Conservation (phyloP, 2,797 vertebrate species). For the Rachycentron canadum region DNA sequence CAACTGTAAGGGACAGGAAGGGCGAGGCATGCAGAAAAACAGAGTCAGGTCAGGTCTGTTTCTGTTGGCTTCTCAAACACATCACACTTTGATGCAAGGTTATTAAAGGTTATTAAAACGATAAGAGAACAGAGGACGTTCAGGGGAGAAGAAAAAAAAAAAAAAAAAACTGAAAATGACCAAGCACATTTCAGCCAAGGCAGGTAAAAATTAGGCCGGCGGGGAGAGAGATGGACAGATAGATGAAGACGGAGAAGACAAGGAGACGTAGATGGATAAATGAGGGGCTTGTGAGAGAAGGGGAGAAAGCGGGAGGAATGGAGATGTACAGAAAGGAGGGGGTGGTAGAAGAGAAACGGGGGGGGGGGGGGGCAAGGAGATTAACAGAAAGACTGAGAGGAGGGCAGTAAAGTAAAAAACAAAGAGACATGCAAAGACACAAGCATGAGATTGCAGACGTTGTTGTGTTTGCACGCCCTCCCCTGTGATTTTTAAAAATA, state of each 20-base stretch:
- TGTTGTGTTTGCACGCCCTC: constrained; percentile 30
- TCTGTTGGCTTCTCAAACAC: constrained; percentile 8
- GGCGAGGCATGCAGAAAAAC: constrained; percentile 6
- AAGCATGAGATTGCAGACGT: constrained; percentile 28
- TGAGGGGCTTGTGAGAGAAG: constrained; percentile 16
- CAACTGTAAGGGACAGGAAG: not conserved
- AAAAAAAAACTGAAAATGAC: constrained; percentile 31
- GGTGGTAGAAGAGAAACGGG: not conserved
- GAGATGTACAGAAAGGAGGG: constrained; percentile 45
- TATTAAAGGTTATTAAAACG: constrained; percentile 52
- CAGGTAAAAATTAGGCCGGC: constrained; percentile 23
- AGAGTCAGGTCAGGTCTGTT: constrained; percentile 19
- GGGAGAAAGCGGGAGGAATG: constrained; percentile 15
- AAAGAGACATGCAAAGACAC: constrained; percentile 2
- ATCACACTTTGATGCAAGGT: constrained; percentile 16
- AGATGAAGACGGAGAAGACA: constrained; percentile 35
- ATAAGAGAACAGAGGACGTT: constrained; percentile 18
- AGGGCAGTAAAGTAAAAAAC: constrained; percentile 15
- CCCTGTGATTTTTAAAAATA: constrained; percentile 33
- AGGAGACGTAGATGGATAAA: constrained; percentile 41
- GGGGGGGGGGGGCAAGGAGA: constrained; percentile 17
- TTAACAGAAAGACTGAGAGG: constrained; percentile 6
- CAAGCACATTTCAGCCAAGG: constrained; percentile 40
- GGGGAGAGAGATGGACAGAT: constrained; percentile 35
- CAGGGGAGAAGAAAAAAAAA: no score